phyloP scores from a whole-genome alignment of 2,888 invertebrate species.

The Drosophila monieri region DNA sequence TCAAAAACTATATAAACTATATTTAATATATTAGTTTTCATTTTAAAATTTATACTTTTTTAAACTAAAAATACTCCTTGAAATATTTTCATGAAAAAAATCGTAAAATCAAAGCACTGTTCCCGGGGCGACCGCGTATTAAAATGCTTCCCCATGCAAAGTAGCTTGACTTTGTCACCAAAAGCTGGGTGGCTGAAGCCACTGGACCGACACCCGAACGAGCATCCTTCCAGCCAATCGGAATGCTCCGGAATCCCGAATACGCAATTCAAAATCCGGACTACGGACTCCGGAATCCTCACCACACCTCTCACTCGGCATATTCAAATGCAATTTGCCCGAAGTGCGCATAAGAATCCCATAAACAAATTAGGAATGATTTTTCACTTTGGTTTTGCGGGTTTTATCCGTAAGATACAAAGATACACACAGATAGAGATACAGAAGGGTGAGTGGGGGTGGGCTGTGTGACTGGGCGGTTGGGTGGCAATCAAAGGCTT shows the following conservation, averaged over 20 bases:
- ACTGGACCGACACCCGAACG: constrained; percentile 11
- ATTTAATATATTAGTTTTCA: too few relatives aligned
- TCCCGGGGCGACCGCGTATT: constrained; percentile 29
- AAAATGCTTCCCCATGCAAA: constrained; percentile 28
- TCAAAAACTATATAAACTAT: too few relatives aligned
- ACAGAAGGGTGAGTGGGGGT: not conserved
- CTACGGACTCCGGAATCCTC: not conserved
- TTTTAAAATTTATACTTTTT: too few relatives aligned
- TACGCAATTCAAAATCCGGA: constrained; percentile 10
- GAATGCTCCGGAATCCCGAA: not conserved
- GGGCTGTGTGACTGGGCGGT: not conserved
- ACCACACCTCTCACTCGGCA: constrained; percentile 2
- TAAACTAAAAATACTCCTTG: too few relatives aligned
- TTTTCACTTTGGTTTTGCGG: not conserved
- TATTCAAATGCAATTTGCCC: constrained; percentile 69
- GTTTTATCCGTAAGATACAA: not conserved
- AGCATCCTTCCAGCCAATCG: not conserved
- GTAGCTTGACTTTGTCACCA: constrained; percentile 55
- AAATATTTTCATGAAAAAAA: too few relatives aligned
- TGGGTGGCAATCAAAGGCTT: constrained; percentile 71
- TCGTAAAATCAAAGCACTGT: constrained; percentile 1
- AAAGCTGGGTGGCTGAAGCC: constrained; percentile 1
- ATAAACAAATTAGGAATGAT: constrained; percentile 47
- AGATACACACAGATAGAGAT: not conserved
- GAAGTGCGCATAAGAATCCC: constrained; percentile 60